These are phyloP conservation scores for Leucoma salicis DNA, from an alignment of 2,888 invertebrate genomes.

Conservation along the genomic window DNA sequence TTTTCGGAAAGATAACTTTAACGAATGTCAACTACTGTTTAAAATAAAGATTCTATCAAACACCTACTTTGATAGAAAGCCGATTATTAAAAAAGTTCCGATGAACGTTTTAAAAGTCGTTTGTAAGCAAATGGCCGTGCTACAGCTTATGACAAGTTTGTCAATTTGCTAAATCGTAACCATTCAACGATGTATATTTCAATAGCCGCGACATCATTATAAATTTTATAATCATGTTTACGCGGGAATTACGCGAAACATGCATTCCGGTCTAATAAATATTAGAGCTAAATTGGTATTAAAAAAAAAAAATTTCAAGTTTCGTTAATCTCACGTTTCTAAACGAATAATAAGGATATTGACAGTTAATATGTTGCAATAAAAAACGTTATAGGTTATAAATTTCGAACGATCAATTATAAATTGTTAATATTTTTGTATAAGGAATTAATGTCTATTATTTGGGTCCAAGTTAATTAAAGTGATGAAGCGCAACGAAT, in stretches of 20 bases:
- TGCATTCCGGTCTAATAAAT: constrained; percentile 15
- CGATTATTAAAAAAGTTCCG: constrained; percentile 7
- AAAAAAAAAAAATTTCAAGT: constrained; percentile 13
- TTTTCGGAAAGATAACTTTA: constrained; percentile 33
- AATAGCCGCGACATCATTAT: constrained; percentile 7
- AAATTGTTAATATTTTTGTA: constrained; percentile 16
- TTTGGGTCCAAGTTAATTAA: constrained; percentile 58
- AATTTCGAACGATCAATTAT: constrained; percentile 26
- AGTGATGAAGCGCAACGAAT: constrained; percentile 68
- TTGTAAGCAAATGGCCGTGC: constrained; percentile 3
- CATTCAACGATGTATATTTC: constrained; percentile 6
- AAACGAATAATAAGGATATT: constrained; percentile 7
- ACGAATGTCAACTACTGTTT: constrained; percentile 49
- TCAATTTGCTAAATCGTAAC: not conserved
- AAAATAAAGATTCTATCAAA: constrained; percentile 25
- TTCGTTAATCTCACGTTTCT: constrained; percentile 6
- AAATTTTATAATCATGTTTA: constrained; percentile 14
- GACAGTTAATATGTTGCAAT: constrained; percentile 5
- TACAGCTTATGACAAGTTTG: not conserved
- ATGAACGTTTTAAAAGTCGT: constrained; percentile 1
- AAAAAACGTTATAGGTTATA: constrained; percentile 14
- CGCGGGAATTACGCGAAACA: constrained; percentile 5
- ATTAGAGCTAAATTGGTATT: constrained; percentile 20
- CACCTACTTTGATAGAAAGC: constrained; percentile 12
- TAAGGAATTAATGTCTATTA: constrained; percentile 31